Conservation (phyloP, 2,888 invertebrate genomes). For the Napeogenes sylphis region DNA sequence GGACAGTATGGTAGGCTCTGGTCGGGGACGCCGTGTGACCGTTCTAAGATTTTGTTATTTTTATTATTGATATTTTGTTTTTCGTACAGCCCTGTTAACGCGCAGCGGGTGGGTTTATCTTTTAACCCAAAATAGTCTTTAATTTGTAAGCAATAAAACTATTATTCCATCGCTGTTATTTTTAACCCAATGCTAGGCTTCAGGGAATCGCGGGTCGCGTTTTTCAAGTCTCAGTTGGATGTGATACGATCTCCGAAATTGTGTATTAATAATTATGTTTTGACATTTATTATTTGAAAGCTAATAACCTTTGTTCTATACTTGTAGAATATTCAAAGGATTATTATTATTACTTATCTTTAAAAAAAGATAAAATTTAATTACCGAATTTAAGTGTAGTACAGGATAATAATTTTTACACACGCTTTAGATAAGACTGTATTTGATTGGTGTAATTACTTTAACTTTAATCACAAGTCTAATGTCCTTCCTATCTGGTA, state of each 20-base stretch:
- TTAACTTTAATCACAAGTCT: neutral
- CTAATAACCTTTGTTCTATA: constrained; percentile 18
- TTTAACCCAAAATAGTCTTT: constrained; percentile 40
- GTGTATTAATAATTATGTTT: constrained; percentile 38
- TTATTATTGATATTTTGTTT: constrained; percentile 75
- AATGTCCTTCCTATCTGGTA: constrained; percentile 4
- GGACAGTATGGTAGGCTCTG: constrained; percentile 40
- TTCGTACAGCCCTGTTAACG: constrained; percentile 68
- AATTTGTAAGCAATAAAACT: constrained; percentile 37
- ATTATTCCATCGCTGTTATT: constrained; percentile 36
- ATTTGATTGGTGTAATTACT: neutral
- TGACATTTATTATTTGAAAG: constrained; percentile 15
- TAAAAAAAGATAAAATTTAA: neutral
- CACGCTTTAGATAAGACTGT: neutral
- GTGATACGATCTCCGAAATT: constrained; percentile 57
- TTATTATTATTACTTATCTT: neutral
- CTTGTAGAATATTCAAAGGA: neutral
- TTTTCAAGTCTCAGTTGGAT: constrained; percentile 57
- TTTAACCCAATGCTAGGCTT: constrained; percentile 52
- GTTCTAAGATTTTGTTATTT: constrained; percentile 75
- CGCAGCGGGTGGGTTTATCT: constrained; percentile 61
- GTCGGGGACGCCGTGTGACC: constrained; percentile 64
- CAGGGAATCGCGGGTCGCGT: constrained; percentile 58
- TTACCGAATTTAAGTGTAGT: neutral
- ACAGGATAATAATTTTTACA: neutral